Base-by-base conservation (phyloP, 2,888 invertebrate species). In the Operophtera brumata region DNA sequence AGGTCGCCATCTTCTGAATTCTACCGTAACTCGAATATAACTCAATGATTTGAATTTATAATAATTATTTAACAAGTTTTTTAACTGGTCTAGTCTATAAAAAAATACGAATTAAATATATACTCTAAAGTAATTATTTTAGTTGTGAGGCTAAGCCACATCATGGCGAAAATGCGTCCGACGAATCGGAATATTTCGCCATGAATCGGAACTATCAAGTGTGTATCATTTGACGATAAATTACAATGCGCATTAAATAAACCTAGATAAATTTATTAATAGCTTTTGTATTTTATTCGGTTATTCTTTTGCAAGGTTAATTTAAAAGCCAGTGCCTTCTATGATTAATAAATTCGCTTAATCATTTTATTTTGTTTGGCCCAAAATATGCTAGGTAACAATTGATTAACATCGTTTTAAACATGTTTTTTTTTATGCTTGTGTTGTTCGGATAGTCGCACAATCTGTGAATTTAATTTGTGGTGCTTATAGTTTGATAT, bases 401-500 rank as follows among this genome's bases (percentile, higher is more conserved):
- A 20, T n/a, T 20, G 20, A 20, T 20, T 20, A 20, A 20, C 20
- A 4, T 20, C 2, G 2, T 4, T 20, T 2, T 20, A 20, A 3
- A 2, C 4, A 20, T 3, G 20, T 4, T 4, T 20, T 20, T 4
- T 2, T 20, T 20, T 46, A 36, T 47, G 36, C 20, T 20, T 46
- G 28, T 13, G 6, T 10, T 39, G 26, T 40, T 41, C 7, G 35
- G 10, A 46, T 56, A 13, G 13, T 35, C 20, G 36, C 47, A 47
- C 44, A 52, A 41, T 37, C 5, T 34, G 37, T 48, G 47, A 44
- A 45, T 47, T 52, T 47, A 6, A 48, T 40, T 35, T 57, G 11
- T 11, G 56, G 64, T 54, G 64, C 68, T 64, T 61, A 25, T 50
- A 43, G 49, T 66, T 66, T 60, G 30, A 44, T 25, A n/a, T 45